These are phyloP conservation scores for Alitta virens DNA, from an alignment of 2,888 invertebrate genomes.

Conservation along the genomic window DNA sequence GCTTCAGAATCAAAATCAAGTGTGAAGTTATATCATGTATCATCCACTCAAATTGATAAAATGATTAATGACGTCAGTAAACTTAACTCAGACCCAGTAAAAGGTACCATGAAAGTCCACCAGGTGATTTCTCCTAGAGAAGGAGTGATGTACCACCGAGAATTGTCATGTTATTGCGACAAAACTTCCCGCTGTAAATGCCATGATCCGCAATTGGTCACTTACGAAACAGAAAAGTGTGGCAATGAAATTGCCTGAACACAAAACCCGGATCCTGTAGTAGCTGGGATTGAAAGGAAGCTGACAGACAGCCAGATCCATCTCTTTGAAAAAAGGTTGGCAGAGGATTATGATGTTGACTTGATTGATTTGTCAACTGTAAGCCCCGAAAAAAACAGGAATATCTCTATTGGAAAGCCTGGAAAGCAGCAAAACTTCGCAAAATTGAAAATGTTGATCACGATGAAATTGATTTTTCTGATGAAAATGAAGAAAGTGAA, in stretches of 20 bases:
- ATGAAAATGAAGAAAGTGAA: background rate
- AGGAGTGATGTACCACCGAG: background rate
- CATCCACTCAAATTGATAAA: conserved; percentile 1
- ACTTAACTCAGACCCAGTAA: background rate
- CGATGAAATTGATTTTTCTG: background rate
- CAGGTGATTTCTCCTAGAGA: conserved; percentile 2
- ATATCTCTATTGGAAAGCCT: conserved; percentile 18
- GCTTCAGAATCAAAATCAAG: background rate
- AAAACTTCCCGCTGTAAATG: background rate
- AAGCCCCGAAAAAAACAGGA: conserved; percentile 3
- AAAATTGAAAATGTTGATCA: background rate
- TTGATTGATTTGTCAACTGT: conserved; percentile 3
- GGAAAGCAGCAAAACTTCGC: conserved; percentile 7
- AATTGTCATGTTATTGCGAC: conserved; percentile 3
- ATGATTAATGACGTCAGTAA: background rate
- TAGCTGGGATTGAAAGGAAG: conserved; percentile 2
- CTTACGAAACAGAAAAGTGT: too few species aligned
- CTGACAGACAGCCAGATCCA: background rate
- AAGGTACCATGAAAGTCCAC: conserved; percentile 10
- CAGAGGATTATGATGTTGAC: background rate
- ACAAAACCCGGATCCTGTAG: background rate
- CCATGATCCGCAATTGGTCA: too few species aligned
- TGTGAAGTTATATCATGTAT: conserved; percentile 6
- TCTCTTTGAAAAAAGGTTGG: background rate
- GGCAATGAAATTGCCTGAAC: background rate